Conservation (phyloP, 2,113 vertebrate species). For the Syngnathus typhle region DNA sequence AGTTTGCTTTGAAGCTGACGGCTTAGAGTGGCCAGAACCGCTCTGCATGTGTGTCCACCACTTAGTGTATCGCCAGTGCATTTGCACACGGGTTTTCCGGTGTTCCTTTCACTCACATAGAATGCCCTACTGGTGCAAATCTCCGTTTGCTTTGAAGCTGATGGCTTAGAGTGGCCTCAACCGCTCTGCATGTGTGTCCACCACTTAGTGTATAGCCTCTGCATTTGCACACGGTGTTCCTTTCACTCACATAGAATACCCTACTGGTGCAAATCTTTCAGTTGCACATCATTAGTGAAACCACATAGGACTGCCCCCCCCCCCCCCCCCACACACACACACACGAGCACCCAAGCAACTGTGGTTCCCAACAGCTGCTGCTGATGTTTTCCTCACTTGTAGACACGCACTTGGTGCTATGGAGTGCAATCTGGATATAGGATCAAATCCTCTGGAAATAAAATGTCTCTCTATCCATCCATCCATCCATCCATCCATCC, state of each 20-base stretch:
- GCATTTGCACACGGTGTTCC: slow-evolving; percentile 34
- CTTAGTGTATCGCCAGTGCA: slow-evolving; percentile 3
- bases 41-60: background rate
- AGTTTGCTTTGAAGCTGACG: slow-evolving; percentile 25
- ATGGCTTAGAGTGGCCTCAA: slow-evolving; percentile 1
- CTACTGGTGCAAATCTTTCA: slow-evolving; percentile 51
- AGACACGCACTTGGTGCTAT: slow-evolving; percentile 11
- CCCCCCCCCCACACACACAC: slow-evolving; percentile 14
- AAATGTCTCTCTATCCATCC: too few species aligned
- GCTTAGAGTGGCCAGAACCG: background rate
- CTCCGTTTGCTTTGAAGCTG: background rate
- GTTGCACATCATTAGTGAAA: slow-evolving; percentile 59
- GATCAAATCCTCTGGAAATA: background rate
- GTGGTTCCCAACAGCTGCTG: slow-evolving; percentile 24
- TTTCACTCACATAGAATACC: slow-evolving; percentile 41
- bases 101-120: slow-evolving; percentile 38
- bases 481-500: too few species aligned
- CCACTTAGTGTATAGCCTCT: background rate
- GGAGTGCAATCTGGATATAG: too few species aligned
- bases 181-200: background rate
- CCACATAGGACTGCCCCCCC: slow-evolving; percentile 39
- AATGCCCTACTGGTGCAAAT: slow-evolving; percentile 51
- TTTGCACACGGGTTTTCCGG: slow-evolving; percentile 25
- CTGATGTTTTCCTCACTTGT: slow-evolving; percentile 9
- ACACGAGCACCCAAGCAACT: slow-evolving; percentile 28